Conservation (phyloP, 2,113 vertebrate genomes). For the Plestiodon gilberti region DNA sequence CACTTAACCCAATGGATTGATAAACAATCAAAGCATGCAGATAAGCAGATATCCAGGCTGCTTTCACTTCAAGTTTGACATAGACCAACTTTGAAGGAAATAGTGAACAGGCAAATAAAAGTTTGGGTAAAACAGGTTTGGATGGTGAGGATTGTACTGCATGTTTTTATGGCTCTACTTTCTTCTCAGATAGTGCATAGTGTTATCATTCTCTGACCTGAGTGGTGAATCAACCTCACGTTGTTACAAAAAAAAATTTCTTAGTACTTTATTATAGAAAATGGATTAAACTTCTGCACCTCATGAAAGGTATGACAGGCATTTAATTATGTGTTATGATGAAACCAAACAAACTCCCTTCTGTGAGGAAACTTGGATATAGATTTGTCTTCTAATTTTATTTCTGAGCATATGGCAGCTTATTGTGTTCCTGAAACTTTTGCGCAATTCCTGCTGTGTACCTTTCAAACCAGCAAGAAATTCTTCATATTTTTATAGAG, state of each 20-base stretch:
- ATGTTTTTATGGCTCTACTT: neutral
- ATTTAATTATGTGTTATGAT: slow-evolving; percentile 63
- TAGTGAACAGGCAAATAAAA: neutral
- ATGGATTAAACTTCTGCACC: slow-evolving; percentile 49
- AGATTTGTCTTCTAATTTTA: slow-evolving; percentile 66
- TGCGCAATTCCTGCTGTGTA: slow-evolving; percentile 37
- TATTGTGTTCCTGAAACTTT: slow-evolving; percentile 59
- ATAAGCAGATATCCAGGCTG: neutral
- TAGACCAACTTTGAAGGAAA: neutral
- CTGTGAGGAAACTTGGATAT: slow-evolving; percentile 61
- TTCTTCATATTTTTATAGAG: neutral
- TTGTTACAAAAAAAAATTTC: slow-evolving; percentile 33
- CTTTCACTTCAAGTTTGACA: neutral
- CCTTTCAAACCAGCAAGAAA: slow-evolving; percentile 17
- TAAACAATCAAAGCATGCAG: neutral
- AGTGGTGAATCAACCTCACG: neutral
- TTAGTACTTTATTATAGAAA: slow-evolving; percentile 50
- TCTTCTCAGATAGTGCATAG: neutral
- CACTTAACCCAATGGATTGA: neutral
- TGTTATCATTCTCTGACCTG: neutral
- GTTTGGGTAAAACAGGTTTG: neutral
- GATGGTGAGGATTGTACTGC: too few relatives aligned
- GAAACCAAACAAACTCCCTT: slow-evolving; percentile 59
- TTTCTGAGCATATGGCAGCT: slow-evolving; percentile 62
- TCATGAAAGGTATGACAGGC: slow-evolving; percentile 54